These are phyloP conservation scores for Anguilla japonica DNA, from an alignment of 2,113 vertebrate species.

Conservation along the genomic window DNA sequence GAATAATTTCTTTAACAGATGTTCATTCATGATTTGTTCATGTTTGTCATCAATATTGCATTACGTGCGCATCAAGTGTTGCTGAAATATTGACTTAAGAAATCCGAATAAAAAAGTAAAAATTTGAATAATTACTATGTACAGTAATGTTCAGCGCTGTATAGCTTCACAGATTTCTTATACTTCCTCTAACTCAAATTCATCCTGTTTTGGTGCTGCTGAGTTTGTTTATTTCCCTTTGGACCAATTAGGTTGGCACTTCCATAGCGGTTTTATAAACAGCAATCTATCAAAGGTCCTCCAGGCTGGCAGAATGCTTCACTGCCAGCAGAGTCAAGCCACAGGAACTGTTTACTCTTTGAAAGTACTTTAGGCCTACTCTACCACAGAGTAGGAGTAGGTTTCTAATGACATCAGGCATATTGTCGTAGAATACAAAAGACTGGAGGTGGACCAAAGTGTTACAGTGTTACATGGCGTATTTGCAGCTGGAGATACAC, in stretches of 20 bases:
- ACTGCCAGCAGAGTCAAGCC: not conserved
- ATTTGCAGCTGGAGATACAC: no score
- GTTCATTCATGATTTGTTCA: not conserved
- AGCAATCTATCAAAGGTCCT: slow-evolving; percentile 3
- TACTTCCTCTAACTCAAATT: not conserved
- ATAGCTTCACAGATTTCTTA: not conserved
- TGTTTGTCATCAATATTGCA: not conserved
- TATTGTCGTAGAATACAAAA: not conserved
- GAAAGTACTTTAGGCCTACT: not conserved
- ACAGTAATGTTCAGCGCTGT: no score
- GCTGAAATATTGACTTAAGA: not conserved
- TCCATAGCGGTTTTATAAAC: not conserved
- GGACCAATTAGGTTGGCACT: not conserved
- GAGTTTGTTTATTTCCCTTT: slow-evolving; percentile 30
- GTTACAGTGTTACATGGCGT: not conserved
- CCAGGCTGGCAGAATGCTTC: not conserved
- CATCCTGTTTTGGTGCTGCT: slow-evolving; percentile 1
- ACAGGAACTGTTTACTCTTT: not conserved
- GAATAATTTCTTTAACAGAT: not conserved
- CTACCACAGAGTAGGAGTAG: not conserved
- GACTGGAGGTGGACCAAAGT: not conserved
- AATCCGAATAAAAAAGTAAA: not conserved
- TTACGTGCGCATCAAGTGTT: not conserved
- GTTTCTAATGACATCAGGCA: not conserved
- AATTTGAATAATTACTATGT: not conserved